Conservation (phyloP, 2,113 vertebrate genomes). For the Oncorhynchus masou region DNA sequence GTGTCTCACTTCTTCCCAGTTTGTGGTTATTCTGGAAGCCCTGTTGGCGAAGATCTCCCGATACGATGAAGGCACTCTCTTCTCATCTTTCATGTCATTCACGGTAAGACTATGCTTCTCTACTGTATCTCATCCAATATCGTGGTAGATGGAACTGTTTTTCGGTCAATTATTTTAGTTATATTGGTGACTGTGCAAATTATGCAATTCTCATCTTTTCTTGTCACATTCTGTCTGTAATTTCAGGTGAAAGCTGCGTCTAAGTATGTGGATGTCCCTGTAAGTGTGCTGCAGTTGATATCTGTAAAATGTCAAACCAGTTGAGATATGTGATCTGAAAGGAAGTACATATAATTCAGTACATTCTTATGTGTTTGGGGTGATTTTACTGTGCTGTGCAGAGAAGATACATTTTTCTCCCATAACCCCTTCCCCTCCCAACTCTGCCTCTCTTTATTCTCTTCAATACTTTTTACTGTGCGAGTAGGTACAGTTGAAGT, state of each 20-base stretch:
- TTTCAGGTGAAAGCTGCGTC: constrained; percentile 98
- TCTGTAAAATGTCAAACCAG: neutral
- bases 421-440: too few relatives aligned
- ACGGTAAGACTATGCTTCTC: constrained; percentile 81
- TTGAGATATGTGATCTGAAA: neutral
- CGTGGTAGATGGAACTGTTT: neutral
- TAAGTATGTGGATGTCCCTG: constrained; percentile 99
- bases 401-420: too few relatives aligned
- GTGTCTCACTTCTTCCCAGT: constrained; percentile 71
- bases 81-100: constrained; percentile 99
- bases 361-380: neutral
- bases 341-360: neutral
- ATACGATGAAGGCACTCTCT: constrained; percentile 98
- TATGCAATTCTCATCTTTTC: neutral
- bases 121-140: neutral
- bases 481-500: too few relatives aligned
- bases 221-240: constrained; percentile 54
- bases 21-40: constrained; percentile 94
- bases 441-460: too few relatives aligned
- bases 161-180: neutral
- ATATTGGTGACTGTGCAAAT: neutral
- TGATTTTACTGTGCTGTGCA: too few relatives aligned
- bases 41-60: constrained; percentile 97
- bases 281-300: constrained; percentile 79
- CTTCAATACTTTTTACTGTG: too few relatives aligned